phyloP scores from a whole-genome alignment of 2,113 vertebrate species.

The Vidua chalybeata region DNA sequence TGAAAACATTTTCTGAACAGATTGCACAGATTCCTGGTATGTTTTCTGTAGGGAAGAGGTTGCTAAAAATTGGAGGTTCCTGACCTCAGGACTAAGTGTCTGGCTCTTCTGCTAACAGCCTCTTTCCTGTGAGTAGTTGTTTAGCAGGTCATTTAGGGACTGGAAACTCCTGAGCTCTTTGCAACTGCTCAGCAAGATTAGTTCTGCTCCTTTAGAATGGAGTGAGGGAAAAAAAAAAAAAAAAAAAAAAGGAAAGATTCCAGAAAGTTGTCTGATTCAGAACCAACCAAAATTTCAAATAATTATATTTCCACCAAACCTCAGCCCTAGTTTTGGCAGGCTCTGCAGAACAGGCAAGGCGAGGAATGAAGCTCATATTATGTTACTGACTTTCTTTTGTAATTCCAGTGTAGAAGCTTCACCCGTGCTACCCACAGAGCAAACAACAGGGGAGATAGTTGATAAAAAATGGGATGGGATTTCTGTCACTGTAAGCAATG shows the following conservation, averaged over 20 bases:
- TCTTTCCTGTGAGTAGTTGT: not conserved
- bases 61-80: slow-evolving; percentile 1
- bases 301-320: slow-evolving; percentile 34
- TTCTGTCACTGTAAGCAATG: not conserved
- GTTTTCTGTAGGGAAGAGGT: not conserved
- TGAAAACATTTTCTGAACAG: not conserved
- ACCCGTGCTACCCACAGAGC: not conserved
- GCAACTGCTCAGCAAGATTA: not conserved
- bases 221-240: not conserved
- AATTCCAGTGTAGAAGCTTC: not conserved
- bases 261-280: not conserved
- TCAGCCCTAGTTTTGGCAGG: slow-evolving; percentile 24
- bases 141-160: slow-evolving; percentile 15
- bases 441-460: not conserved
- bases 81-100: not conserved
- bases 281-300: slow-evolving; percentile 3
- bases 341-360: not conserved
- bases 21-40: not conserved
- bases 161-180: not conserved
- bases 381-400: not conserved
- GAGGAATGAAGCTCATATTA: not conserved
- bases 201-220: not conserved
- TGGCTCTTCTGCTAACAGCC: not conserved
- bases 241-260: not conserved
- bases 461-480: not conserved